Evolutionary conservation across 1,140 invertebrate genomes (phyloP), one percentile per base, ranked within the genome.

Genomic region (Atopsyche davidsoni): DNA sequence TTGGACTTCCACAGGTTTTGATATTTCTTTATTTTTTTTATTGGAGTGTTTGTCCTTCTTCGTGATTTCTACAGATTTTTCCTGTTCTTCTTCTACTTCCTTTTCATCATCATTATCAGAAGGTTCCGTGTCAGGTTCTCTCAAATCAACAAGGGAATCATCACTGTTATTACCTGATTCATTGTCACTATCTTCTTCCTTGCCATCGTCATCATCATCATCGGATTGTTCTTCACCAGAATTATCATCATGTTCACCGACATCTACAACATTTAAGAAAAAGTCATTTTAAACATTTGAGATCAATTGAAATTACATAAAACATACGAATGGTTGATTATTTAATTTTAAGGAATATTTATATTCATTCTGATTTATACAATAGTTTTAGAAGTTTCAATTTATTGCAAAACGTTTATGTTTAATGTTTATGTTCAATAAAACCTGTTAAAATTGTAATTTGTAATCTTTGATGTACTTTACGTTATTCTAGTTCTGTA

Each of bases 91-190:
- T 28, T 54, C 51, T 13, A 46, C 49, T 34, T 51, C 50, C 31
- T 63, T 58, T 18, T 66, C 61, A 14, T 63, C 66, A 17, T 67
- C 64, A 49, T 67, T 60, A 46, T 62, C 61, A 36, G 58, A 61
- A 43, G 60, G 53, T 21, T 61, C 55, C 44, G 64, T 55, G 23
- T 63, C 59, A 41, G 61, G 59, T 42, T 66, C 61, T 46, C 60
- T 63, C 32, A 52, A 46, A 28, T 67, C 62, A 38, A 57, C 54
- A 28, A 70, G 55, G 23, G 62, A 62, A 24, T 70, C 58, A 13
- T 66, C 60, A 49, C 60, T 59, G 13, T 67, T 60, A 46, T 64
- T 64, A 42, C 57, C 60, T 35, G 68, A 60, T 25, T 61, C 53
- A 51, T 60, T 45, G 52, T 58, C 58, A 35, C 60, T 51, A 50